These are phyloP conservation scores for Metallyticus violacea DNA, from an alignment of 2,888 invertebrate species.

Conservation along the genomic window DNA sequence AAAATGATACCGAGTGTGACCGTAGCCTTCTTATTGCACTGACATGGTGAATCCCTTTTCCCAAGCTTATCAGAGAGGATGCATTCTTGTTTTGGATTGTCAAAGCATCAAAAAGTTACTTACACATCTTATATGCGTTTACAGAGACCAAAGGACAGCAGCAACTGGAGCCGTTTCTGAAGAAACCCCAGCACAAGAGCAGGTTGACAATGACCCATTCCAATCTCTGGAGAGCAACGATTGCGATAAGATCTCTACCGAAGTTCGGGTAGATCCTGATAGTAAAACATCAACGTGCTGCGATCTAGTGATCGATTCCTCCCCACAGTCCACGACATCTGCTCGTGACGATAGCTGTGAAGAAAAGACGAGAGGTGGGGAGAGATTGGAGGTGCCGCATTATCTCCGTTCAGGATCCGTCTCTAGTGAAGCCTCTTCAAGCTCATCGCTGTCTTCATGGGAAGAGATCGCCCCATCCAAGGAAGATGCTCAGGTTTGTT, in stretches of 20 bases:
- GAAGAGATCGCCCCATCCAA: constrained; percentile 39
- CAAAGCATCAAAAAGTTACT: no score
- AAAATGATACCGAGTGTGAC: no score
- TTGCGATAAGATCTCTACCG: neutral
- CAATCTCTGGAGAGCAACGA: neutral
- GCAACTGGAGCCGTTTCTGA: neutral
- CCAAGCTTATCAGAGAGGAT: no score
- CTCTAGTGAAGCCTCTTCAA: constrained; percentile 36
- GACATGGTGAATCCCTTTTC: no score
- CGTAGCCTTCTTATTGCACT: no score
- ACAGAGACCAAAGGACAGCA: neutral
- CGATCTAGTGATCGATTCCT: neutral
- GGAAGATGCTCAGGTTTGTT: constrained; percentile 32
- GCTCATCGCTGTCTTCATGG: constrained; percentile 44
- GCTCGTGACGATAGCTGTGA: neutral
- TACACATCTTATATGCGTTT: neutral
- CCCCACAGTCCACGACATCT: neutral
- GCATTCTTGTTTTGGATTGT: no score
- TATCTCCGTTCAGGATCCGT: constrained; percentile 35
- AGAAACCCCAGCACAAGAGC: neutral
- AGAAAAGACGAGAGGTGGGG: neutral
- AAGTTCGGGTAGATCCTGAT: neutral
- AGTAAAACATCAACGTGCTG: neutral
- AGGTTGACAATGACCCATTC: neutral
- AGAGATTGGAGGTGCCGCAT: neutral